Evolutionary conservation across 1,140 invertebrate genomes (phyloP).

Genomic region (Drosophila nebulosa): DNA sequence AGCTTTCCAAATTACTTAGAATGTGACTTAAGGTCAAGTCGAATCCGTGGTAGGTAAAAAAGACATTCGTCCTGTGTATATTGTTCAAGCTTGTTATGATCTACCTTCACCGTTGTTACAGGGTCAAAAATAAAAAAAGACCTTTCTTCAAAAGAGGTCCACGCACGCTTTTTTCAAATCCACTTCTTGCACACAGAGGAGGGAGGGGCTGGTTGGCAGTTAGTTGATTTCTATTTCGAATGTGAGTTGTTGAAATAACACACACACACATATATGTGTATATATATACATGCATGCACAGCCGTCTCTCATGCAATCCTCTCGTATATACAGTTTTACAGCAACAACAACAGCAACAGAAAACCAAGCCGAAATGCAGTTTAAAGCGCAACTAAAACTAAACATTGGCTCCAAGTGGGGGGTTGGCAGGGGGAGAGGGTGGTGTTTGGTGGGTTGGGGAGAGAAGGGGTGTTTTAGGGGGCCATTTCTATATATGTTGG

Average conservation of each 20-base stretch:
- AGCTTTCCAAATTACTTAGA: too few species aligned
- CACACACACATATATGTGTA: slow-evolving; percentile 8
- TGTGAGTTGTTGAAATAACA: slow-evolving; percentile 44
- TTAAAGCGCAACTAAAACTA: slow-evolving; percentile 79
- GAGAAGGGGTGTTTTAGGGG: slow-evolving; percentile 12
- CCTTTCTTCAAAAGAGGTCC: too few species aligned
- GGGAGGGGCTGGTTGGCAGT: not conserved
- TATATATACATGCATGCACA: not conserved
- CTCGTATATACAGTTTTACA: slow-evolving; percentile 59
- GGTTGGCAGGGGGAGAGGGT: slow-evolving; percentile 1
- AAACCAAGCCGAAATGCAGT: slow-evolving; percentile 64
- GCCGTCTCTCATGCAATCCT: slow-evolving; percentile 12
- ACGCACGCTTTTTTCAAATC: too few species aligned
- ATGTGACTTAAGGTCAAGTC: too few species aligned
- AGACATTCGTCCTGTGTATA: too few species aligned
- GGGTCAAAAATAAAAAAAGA: too few species aligned
- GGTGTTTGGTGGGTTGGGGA: not conserved
- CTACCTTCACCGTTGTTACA: too few species aligned
- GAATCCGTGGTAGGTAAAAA: too few species aligned
- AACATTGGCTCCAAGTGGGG: slow-evolving; percentile 58
- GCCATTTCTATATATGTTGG: slow-evolving; percentile 32
- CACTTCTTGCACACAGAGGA: too few species aligned
- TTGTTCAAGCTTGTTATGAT: too few species aligned
- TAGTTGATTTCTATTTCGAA: slow-evolving; percentile 33
- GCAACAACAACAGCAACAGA: slow-evolving; percentile 36